Conservation (phyloP, 2,113 vertebrate species). For the Atractosteus spatula region DNA sequence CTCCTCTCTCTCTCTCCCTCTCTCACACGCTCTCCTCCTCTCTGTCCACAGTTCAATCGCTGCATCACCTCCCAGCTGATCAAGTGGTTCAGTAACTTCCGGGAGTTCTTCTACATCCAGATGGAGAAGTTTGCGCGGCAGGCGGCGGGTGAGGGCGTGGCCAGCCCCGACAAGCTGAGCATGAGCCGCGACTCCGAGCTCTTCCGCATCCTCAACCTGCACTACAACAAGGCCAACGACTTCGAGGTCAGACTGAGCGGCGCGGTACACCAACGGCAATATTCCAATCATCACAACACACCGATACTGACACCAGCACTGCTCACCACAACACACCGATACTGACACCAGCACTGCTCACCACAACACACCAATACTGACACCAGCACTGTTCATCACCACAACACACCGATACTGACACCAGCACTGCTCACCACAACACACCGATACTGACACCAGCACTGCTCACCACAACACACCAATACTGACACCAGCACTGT, state of each 20-base stretch:
- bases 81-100: conserved; percentile 81
- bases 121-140: conserved; percentile 77
- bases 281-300: too few relatives aligned
- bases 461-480: too few relatives aligned
- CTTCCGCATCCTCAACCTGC: conserved; percentile 73
- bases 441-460: too few relatives aligned
- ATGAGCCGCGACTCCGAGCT: conserved; percentile 69
- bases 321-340: too few relatives aligned
- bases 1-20: neutral
- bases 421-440: too few relatives aligned
- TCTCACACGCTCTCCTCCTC: neutral
- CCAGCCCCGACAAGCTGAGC: conserved; percentile 51
- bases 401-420: too few relatives aligned
- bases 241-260: conserved; percentile 57
- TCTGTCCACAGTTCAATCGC: conserved; percentile 64
- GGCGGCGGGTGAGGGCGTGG: conserved; percentile 62
- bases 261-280: neutral
- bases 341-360: too few relatives aligned
- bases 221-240: conserved; percentile 76
- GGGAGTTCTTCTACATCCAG: conserved; percentile 81
- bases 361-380: too few relatives aligned
- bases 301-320: neutral
- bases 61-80: conserved; percentile 79
- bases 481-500: too few relatives aligned
- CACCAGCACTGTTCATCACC: too few relatives aligned